A percentile compares a stretch with the other conserved stretches of the same genome.
Conservation (phyloP, 2,797 vertebrate species). For the Lycodopsis pacificus region DNA sequence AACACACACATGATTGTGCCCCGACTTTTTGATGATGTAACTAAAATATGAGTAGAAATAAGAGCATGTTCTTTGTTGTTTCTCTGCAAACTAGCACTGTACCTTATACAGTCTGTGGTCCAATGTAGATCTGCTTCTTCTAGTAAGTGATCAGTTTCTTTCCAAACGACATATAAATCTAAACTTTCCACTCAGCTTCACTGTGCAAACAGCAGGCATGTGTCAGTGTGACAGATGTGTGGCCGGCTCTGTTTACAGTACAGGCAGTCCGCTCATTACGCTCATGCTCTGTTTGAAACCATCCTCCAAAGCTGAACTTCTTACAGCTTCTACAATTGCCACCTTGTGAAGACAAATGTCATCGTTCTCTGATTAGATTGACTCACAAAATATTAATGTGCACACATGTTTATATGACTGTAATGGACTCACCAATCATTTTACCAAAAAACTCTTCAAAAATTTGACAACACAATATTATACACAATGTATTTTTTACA, state of each 20-base stretch:
- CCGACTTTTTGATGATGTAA: background rate
- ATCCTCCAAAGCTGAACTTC: background rate
- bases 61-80: background rate
- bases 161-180: slow-evolving; percentile 50
- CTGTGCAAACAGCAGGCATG: slow-evolving; percentile 58
- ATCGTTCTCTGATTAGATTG: slow-evolving; percentile 2
- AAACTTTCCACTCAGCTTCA: slow-evolving; percentile 70
- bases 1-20: background rate
- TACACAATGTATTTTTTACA: slow-evolving; percentile 39
- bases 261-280: slow-evolving; percentile 49
- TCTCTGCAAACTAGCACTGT: too few species aligned
- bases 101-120: background rate
- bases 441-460: background rate
- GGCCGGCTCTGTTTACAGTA: slow-evolving; percentile 72
- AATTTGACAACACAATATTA: slow-evolving; percentile 34
- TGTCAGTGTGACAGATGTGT: slow-evolving; percentile 68
- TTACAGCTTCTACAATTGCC: slow-evolving; percentile 6
- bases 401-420: background rate
- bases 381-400: background rate
- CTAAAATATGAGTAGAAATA: background rate
- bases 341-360: background rate
- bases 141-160: slow-evolving; percentile 18
- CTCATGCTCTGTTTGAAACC: slow-evolving; percentile 21
- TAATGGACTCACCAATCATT: background rate
- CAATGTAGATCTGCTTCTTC: slow-evolving; percentile 4